Evolutionary conservation across 2,888 invertebrate genomes (phyloP), one percentile per base, ranked within the genome.

Genomic region (Sphinx pinastri): DNA sequence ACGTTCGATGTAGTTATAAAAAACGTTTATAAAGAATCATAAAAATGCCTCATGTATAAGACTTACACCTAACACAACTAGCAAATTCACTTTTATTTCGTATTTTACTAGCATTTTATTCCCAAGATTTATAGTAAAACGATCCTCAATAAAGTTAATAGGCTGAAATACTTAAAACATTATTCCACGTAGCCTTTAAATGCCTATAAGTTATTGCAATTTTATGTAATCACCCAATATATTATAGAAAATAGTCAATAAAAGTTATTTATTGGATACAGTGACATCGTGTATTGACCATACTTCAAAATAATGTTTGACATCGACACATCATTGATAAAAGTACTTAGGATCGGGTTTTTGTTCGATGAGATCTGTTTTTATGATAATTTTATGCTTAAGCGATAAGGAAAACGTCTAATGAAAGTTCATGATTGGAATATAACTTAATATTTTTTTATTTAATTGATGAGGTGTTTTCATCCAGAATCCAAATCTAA

Each of bases 221-320:
- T 63, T 63, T 63, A 63, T 63, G 63, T 63, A 49, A 63, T 63
- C 63, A 13, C 19, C 13, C 63, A 19, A 63, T 63, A 63, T 49
- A 63, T 63, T 49, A 63, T 16, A 63, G 63, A 63, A 63, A 60
- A 49, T 63, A 47, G 63, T 25, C 63, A 49, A 63, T 63, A 63
- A 63, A 63, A 49, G 19, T 63, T 6, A 63, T 63, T 63, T 49
- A 63, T 63, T 12, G 47, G 7, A 12, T 19, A 16, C 60, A 16
- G 10, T 49, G 63, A 19, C 47, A 19, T 12, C 12, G 16, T 49
- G 63, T 63, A 49, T 16, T 49, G 63, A 63, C 63, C 63, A 63
- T 63, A 19, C 47, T 13, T 63, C 19, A 63, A 49, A 49, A 3
- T 38, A 38, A 38, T 38, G 38, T 8, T 38, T 38, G 38, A 5